These are phyloP conservation scores for Papilio polyxenes DNA, from an alignment of 1,140 invertebrate genomes.

Conservation along the genomic window DNA sequence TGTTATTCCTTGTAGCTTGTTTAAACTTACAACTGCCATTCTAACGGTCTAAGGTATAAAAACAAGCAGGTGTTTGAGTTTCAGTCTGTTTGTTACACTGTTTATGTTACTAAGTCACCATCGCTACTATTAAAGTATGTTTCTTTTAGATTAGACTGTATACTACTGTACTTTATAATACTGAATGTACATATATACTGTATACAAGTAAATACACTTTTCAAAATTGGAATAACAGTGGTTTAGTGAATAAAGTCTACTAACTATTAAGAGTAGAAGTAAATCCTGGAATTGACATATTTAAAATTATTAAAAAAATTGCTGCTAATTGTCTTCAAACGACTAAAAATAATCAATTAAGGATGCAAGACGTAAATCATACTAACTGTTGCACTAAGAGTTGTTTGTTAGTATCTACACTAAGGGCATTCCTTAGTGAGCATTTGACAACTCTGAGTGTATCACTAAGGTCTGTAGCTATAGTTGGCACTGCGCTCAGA, in stretches of 20 bases:
- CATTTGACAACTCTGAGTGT: too few species aligned
- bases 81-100: not conserved
- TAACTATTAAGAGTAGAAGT: too few species aligned
- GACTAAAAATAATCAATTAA: not conserved
- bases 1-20: not conserved
- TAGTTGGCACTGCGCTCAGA: too few species aligned
- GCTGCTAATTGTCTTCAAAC: not conserved
- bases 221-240: too few species aligned
- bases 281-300: not conserved
- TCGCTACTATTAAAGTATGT: not conserved
- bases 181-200: too few species aligned
- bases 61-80: not conserved
- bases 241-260: too few species aligned
- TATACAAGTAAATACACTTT: too few species aligned
- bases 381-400: too few species aligned
- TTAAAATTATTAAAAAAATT: not conserved
- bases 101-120: not conserved
- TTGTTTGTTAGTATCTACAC: too few species aligned
- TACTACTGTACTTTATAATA: not conserved
- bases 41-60: not conserved
- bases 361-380: not conserved
- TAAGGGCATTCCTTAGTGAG: too few species aligned
- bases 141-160: not conserved
- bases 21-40: not conserved
- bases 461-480: too few species aligned